Conservation (phyloP, 2,888 invertebrate genomes). For the Torymus tubicola region DNA sequence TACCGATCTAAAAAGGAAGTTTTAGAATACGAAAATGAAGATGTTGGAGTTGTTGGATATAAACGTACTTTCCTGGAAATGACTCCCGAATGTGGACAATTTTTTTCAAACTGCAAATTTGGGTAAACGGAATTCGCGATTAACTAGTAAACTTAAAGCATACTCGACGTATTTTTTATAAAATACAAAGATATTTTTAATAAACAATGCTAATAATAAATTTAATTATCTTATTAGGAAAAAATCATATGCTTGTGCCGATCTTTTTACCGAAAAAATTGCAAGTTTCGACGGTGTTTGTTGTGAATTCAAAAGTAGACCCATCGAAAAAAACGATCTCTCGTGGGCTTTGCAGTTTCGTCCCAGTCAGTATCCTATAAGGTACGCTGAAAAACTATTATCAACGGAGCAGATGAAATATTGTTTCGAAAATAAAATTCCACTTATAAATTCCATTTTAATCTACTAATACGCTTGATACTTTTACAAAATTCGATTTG, state of each 20-base stretch:
- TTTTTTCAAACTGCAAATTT: slow-evolving; percentile 37
- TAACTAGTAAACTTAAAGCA: too few relatives aligned
- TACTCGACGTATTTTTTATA: too few relatives aligned
- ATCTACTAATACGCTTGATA: too few relatives aligned
- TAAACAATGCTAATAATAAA: too few relatives aligned
- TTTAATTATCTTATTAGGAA: background rate
- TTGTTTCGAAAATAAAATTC: too few relatives aligned
- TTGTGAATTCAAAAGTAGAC: slow-evolving; percentile 55
- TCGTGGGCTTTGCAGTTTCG: slow-evolving; percentile 54
- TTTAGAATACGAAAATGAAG: background rate
- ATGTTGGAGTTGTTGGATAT: background rate
- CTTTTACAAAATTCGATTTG: too few relatives aligned
- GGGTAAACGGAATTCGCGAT: background rate
- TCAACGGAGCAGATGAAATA: background rate
- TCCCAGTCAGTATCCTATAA: slow-evolving; percentile 49
- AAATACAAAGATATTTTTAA: too few relatives aligned
- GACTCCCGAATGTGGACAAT: slow-evolving; percentile 48
- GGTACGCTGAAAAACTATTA: slow-evolving; percentile 49
- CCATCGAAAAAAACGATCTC: slow-evolving; percentile 20
- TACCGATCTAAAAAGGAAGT: slow-evolving; percentile 12
- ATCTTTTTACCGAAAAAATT: slow-evolving; percentile 51
- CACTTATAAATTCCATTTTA: too few relatives aligned
- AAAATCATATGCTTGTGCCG: slow-evolving; percentile 29
- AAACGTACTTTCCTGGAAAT: background rate
- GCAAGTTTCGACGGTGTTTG: slow-evolving; percentile 59